Base-by-base conservation (phyloP, 2,797 vertebrate genomes). In the Artibeus jamaicensis region DNA sequence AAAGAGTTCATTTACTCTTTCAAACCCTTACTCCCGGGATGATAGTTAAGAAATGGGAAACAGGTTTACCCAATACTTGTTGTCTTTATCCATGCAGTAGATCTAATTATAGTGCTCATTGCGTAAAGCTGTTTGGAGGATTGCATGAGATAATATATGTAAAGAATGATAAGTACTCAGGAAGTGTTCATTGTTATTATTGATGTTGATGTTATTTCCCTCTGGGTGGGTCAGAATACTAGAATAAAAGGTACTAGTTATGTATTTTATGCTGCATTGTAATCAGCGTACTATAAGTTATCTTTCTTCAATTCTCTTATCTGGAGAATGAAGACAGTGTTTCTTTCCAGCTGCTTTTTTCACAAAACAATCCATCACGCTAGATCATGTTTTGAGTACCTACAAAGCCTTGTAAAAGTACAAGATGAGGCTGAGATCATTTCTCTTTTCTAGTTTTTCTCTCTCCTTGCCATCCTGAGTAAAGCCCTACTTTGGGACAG, bases 131-230 rank as follows among this genome's bases (percentile, higher is more conserved):
- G 11, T 81, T 62, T 62, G 48, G 53, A 91, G 21, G 59, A 78
- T 50, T 62, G 46, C 83, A 55, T 84, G 71, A 95, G 57, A 44
- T 65, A 46, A 93, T 55, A 53, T 3, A 19, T 22, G 4, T 37
- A 53, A 94, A 92, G 82, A 89, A 94, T 68, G 67, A 32, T 46
- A 77, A 81, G 26, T 81, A 48, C 26, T 76, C 65, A 59, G 1
- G 37, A 70, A 37, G 44, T n/a, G 15, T 53, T 70, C n/a, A n/a
- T 95, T 82, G 48, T 34, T 93, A 50, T 39, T 79, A 48, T 55
- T 90, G 77, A 55, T 89, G 89, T 53, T 88, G 77, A 42, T 65
- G 68, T 22, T 76, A 50, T 65, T 92, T 92, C 83, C 85, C 71
- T 50, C 73, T 86, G 42, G 6, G 11, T 48, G 16, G 26, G 37